Evolutionary conservation across 2,888 invertebrate species (phyloP), one percentile per base, ranked within the genome.

Genomic region (Leptinotarsa rubiginosa): DNA sequence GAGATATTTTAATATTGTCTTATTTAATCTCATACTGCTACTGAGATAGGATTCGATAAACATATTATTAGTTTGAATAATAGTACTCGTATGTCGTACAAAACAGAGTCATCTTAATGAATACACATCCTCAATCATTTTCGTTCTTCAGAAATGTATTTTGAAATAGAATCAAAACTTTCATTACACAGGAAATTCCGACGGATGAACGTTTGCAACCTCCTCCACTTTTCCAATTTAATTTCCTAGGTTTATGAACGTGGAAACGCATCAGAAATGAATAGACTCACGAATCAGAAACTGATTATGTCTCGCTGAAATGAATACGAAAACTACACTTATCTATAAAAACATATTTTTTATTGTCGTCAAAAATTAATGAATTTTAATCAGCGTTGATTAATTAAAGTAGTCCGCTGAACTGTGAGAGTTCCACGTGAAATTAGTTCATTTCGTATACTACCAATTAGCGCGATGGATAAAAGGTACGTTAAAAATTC

Each of bases 341-440:
- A 62, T 62, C n/a, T 41, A 10, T 16, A 41, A 31, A 62, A 62
- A 56, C 18, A 56, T 56, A 15, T 68, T 52, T 31, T 54, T 54
- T 54, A 69, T 56, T 49, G 54, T 47, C 47, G 22, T 54, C 15
- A 16, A 47, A 20, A 56, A 69, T 69, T 16, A 20, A 47, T 56
- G 20, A 56, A 69, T 56, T 69, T 62, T 47, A 56, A 56, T 56
- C 47, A 56, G 25, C 69, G 22, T 18, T 56, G 47, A 56, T 47
- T 56, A 59, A 56, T 69, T 69, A 31, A 47, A 56, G 18, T 31
- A 3, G 56, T 56, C n/a, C 56, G 16, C 41, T 56, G 56, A 69
- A 18, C 69, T 56, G 56, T 20, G 16, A 54, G 54, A 50, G 54
- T 41, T 54, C 41, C 22, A 56, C n/a, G 31, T 67, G 18, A 52